Conservation (phyloP, 2,113 vertebrate genomes). For the Chaetodon trifascialis region DNA sequence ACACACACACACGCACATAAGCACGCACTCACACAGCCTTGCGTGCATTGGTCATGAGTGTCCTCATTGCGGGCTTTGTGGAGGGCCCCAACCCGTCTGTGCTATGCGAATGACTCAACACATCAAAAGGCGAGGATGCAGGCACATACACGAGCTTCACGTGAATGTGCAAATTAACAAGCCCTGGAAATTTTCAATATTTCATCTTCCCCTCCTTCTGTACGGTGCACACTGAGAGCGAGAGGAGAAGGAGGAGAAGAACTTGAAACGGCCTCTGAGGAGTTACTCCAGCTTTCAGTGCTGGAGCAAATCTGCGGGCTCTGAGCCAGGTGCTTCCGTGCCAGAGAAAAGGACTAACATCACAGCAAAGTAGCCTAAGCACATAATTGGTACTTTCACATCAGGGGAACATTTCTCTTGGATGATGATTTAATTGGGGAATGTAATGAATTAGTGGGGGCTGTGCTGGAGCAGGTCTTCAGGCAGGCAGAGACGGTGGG, state of each 20-base stretch:
- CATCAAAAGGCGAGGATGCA: conserved; percentile 51
- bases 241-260: background rate
- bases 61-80: conserved; percentile 54
- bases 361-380: conserved; percentile 44
- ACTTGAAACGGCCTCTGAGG: background rate
- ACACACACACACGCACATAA: conserved; percentile 8
- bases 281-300: background rate
- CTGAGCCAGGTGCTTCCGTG: conserved; percentile 49
- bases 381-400: conserved; percentile 68
- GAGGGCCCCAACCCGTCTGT: conserved; percentile 56
- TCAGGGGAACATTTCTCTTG: conserved; percentile 48
- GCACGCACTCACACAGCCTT: conserved; percentile 11
- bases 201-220: background rate
- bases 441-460: conserved; percentile 68
- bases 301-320: conserved; percentile 20
- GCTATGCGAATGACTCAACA: conserved; percentile 72
- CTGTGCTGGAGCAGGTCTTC: conserved; percentile 63
- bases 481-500: conserved; percentile 35
- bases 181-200: conserved; percentile 27
- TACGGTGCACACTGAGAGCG: background rate
- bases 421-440: conserved; percentile 68
- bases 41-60: conserved; percentile 59
- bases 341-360: conserved; percentile 23
- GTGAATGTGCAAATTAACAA: conserved; percentile 49
- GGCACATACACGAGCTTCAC: conserved; percentile 62